Base-by-base conservation (phyloP, 2,888 invertebrate species). In the Oeneis ivallda region DNA sequence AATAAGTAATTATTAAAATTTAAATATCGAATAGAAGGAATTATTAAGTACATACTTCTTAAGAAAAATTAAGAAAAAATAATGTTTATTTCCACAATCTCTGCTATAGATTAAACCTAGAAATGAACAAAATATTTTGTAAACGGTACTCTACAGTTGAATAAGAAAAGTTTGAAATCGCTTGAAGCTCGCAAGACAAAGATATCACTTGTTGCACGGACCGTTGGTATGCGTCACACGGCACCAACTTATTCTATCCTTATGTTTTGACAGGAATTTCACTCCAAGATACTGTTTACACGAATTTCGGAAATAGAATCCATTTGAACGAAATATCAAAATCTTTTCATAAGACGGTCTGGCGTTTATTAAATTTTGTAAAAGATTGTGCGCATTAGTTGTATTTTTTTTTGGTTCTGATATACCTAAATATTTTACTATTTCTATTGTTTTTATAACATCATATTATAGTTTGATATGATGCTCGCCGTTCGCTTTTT, bases 181-280 rank as follows among this genome's bases (percentile, higher is more conserved):
- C 19, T 50, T 41, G 57, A 49, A 61, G 52, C 45, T 41, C 61
- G 66, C 62, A 65, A 74, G 76, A 76, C 75, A 78, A 79, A 79
- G 75, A 74, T 71, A 68, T 79, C 80, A 85, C 86, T 85, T 85
- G 85, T 85, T 85, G 85, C 85, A 76, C 71, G 68, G 68, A 75
- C 74, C 76, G 71, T 75, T 78, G 78, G 78, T 77, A 83, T 82
- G 81, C 83, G 74, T 75, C 76, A 76, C 83, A 79, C 83, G 81
- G 64, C 72, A 73, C 72, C 70, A 74, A 74, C 74, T 75, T 73
- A 74, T 72, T 72, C 72, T 71, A 65, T 72, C 71, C 37, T 70
- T 72, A 68, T 70, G 75, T 75, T 74, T 79, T 77, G 74, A 74
- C 73, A 74, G 70, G 65, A 74, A 72, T 73, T 68, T 66, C 45